Evolutionary conservation across 2,113 vertebrate genomes (phyloP), one percentile per base, ranked within the genome.

Genomic region (Oryzias woworae): DNA sequence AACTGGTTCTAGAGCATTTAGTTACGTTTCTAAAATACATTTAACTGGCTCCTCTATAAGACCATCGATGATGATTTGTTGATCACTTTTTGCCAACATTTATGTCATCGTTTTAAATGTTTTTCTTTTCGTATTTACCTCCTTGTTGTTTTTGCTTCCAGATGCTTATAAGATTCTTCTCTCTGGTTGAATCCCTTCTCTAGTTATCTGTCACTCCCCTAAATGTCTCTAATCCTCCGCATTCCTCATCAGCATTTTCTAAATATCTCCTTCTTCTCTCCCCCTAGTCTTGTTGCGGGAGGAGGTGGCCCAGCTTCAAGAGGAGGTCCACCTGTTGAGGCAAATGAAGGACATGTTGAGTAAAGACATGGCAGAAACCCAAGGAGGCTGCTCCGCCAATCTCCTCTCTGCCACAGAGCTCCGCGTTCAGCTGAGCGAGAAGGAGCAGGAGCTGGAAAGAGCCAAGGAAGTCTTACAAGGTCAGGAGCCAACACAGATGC

Each of bases 261-360:
- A 62, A 73, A 65, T 73, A 58, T 53, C 48, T 26, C 61, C 26
- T 47, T 46, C 51, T 49, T 62, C 7, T 62, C 14, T 48, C 22
- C 36, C 52, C 10, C 22, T 28, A 98, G 96, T 92, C 85, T 88
- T 98, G 84, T 86, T 98, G 81, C 94, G 93, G 75, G 96, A 98
- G 80, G 96, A 98, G 85, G 95, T 98, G 80, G 91, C 90, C 43
- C 95, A 95, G 90, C 94, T 98, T 46, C 96, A 98, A 84, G 96
- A 98, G 78, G 96, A 98, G 90, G 95, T 98, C 31, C 95, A 96
- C 86, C 93, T 98, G 86, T 93, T 98, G 75, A 91, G 95, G 67
- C 96, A 98, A 90, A 97, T 98, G 95, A 98, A 98, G 94, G 96
- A 98, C 78, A 93, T 96, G 95, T 80, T 98, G 83, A 91, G 92